Base-by-base conservation (phyloP, 2,797 vertebrate genomes). In the Coilia nasus region DNA sequence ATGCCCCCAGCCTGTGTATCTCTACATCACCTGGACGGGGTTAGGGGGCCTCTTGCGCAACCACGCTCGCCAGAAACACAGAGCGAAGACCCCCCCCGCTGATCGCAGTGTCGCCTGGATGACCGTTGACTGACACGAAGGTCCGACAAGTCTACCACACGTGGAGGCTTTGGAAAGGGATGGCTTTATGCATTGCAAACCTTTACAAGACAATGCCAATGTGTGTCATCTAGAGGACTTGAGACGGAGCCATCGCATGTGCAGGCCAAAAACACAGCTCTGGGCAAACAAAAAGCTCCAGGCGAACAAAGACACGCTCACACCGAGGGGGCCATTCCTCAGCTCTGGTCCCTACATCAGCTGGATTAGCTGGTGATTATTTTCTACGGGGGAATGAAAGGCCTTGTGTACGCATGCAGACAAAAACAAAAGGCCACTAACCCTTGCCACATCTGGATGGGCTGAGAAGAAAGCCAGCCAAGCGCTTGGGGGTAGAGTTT, bases 11-110 rank as follows among this genome's bases (percentile, higher is more conserved):
- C 31, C 31, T 41, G 31, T 75, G 67, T 1, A 75, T 75, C 67
- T 41, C 67, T 75, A 75, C 31, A 75, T 75, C 67, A 75, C 67
- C 64, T 71, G 64, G 14, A 71, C 28, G 28, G 64, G 64, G 64
- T 71, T 25, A 71, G 3, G 12, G 9, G 28, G 11, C 23, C 64
- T 71, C 25, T 71, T 31, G 64, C 14, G 14, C 64, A 71, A 71
- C 25, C 64, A 15, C 64, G 4, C 64, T 71, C 23, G 28, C 64
- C 14, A 4, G n/a, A 25, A 71, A 10, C 64, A 71, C 12, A 71
- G 64, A 71, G 25, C 64, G 14, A 10, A n/a, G n/a, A n/a, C 0
- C 9, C 25, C 64, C 64, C 28, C 64, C 14, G 64, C 25, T 67
- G 25, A 67, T 67, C 64, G 11, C 64, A 25, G 28, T 28, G 64